Conservation (phyloP, 2,888 invertebrate genomes). For the Rambutsinella grinnellia region DNA sequence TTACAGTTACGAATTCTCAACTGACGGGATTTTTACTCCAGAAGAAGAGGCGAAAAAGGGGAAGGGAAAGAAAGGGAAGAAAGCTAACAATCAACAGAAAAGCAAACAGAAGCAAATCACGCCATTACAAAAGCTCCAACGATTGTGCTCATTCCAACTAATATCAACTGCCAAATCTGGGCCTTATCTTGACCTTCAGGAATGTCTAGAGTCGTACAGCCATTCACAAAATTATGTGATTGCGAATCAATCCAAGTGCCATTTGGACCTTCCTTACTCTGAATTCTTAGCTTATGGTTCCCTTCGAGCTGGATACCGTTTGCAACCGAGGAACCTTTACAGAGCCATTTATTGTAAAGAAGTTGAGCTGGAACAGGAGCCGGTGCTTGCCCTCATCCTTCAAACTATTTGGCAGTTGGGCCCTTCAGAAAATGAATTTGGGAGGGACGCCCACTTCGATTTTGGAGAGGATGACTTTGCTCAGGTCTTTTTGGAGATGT, state of each 20-base stretch:
- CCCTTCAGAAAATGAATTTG: background rate
- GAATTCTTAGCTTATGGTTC: slow-evolving; percentile 37
- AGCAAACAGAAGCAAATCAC: background rate
- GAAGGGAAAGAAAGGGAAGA: too few relatives aligned
- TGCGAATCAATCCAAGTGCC: slow-evolving; percentile 27
- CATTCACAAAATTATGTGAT: slow-evolving; percentile 34
- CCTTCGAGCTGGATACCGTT: slow-evolving; percentile 17
- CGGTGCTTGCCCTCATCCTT: slow-evolving; percentile 13
- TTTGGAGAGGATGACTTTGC: slow-evolving; percentile 9
- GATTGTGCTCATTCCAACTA: slow-evolving; percentile 11
- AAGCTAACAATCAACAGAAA: background rate
- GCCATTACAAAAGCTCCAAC: too few relatives aligned
- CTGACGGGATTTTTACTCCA: background rate
- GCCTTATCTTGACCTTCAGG: slow-evolving; percentile 6
- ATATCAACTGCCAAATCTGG: background rate
- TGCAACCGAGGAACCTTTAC: slow-evolving; percentile 44
- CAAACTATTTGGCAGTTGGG: slow-evolving; percentile 40
- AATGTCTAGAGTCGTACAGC: background rate
- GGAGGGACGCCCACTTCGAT: slow-evolving; percentile 27
- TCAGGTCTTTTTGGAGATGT: background rate
- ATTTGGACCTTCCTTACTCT: background rate
- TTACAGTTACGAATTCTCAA: background rate
- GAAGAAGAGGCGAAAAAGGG: too few relatives aligned
- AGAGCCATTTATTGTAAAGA: slow-evolving; percentile 1
- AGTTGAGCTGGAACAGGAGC: slow-evolving; percentile 27